A percentile compares a stretch with the other conserved stretches of the same genome.
Conservation (phyloP, 2,797 vertebrate genomes). For the Pelodytes ibericus region DNA sequence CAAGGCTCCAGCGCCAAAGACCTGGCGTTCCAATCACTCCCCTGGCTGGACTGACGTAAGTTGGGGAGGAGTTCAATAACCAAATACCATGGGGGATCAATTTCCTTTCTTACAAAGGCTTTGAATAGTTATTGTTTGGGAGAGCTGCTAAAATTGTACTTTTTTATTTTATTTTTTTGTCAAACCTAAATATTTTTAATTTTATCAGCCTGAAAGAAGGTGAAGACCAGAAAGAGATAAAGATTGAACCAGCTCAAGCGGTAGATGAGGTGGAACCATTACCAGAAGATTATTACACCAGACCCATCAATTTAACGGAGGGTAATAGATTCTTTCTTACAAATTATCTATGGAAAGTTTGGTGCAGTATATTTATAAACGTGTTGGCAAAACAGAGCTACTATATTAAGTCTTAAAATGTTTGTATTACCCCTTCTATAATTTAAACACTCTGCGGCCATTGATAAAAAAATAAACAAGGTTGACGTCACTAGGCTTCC, state of each 20-base stretch:
- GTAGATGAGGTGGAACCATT: constrained; percentile 95
- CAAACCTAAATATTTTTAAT: background rate
- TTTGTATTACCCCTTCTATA: too few species aligned
- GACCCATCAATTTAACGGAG: constrained; percentile 93
- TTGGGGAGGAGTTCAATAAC: constrained; percentile 57
- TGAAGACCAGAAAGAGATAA: constrained; percentile 96
- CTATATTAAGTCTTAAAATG: too few species aligned
- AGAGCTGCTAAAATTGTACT: background rate
- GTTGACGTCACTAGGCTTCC: too few species aligned
- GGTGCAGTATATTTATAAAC: too few species aligned
- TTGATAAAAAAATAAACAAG: too few species aligned
- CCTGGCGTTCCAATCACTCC: constrained; percentile 88
- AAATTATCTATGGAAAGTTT: too few species aligned
- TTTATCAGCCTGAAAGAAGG: constrained; percentile 89
- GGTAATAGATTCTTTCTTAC: constrained; percentile 70
- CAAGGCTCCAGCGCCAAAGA: constrained; percentile 91
- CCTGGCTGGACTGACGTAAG: constrained; percentile 94
- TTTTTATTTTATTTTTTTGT: background rate
- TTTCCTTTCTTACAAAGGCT: background rate
- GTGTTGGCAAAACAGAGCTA: too few species aligned
- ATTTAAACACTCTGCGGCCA: too few species aligned
- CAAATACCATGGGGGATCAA: too few species aligned
- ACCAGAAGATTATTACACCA: constrained; percentile 94
- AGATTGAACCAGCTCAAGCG: constrained; percentile 91
- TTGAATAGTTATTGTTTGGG: background rate